Conservation (phyloP, 2,797 vertebrate species). For the Odontamblyopus rebecca region DNA sequence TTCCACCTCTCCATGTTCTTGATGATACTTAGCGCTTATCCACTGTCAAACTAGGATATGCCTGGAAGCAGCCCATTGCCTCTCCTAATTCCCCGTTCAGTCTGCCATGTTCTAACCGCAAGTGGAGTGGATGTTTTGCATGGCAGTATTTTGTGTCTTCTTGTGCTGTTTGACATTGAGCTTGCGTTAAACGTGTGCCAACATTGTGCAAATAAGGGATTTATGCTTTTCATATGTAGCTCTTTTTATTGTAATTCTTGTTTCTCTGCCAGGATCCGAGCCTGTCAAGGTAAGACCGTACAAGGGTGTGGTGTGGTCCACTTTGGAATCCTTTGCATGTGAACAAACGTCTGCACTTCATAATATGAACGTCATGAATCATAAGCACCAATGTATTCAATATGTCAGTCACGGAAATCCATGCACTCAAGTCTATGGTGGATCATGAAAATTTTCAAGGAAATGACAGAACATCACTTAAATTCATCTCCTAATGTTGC, state of each 20-base stretch:
- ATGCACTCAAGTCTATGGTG: slow-evolving; percentile 11
- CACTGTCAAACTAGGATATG: slow-evolving; percentile 57
- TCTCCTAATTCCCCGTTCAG: slow-evolving; percentile 48
- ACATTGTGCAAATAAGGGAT: slow-evolving; percentile 44
- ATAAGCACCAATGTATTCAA: slow-evolving; percentile 29
- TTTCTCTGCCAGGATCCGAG: slow-evolving; percentile 73
- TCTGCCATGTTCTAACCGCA: slow-evolving; percentile 34
- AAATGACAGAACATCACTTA: slow-evolving; percentile 5
- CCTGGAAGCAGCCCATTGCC: slow-evolving; percentile 49
- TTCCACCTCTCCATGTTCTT: slow-evolving; percentile 31
- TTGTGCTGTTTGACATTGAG: slow-evolving; percentile 46
- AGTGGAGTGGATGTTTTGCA: slow-evolving; percentile 48
- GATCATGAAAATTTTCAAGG: slow-evolving; percentile 15
- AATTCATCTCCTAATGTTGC: slow-evolving; percentile 8
- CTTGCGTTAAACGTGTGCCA: slow-evolving; percentile 40
- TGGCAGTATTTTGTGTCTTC: slow-evolving; percentile 52
- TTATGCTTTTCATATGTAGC: slow-evolving; percentile 37
- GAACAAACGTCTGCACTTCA: slow-evolving; percentile 45
- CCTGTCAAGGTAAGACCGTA: slow-evolving; percentile 72
- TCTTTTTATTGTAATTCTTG: slow-evolving; percentile 64
- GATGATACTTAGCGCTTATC: slow-evolving; percentile 45
- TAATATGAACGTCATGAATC: slow-evolving; percentile 45
- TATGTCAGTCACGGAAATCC: slow-evolving; percentile 17
- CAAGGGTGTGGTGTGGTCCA: slow-evolving; percentile 54
- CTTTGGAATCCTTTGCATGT: slow-evolving; percentile 60